Evolutionary conservation across 2,888 invertebrate species (phyloP), one percentile per base, ranked within the genome.

Genomic region (Catotricha subobsoleta): DNA sequence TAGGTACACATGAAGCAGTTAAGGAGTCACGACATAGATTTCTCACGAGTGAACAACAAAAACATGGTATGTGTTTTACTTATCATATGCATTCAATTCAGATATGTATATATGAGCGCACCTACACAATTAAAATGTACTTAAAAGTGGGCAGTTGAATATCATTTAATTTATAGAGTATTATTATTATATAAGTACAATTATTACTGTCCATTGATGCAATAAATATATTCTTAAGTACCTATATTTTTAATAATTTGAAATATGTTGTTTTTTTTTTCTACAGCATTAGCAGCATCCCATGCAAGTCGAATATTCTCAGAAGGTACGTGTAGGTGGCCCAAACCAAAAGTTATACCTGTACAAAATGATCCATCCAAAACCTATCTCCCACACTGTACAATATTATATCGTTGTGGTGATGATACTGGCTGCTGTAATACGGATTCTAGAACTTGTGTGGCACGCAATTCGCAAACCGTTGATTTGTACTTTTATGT

Each of bases 351-450:
- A 48, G 75, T 88, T 54, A 69, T 87, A 40, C 71, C 75, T 36
- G 79, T 88, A 18, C 70, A 75, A 40, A 51, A 49, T 21, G 59
- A 62, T 48, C 52, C 60, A 5, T 76, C 78, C 40, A 81, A 78
- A 49, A 69, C 72, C 16, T 90, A 86, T 64, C 68, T 77, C 52
- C 91, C 92, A 1, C 78, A 80, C 39, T 90, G 88, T 57, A 87
- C 87, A 13, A 72, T 82, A 40, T 65, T 92, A 40, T 81, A 90
- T 57, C 74, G 84, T 46, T 92, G 92, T 59, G 76, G 80, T 10
- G 82, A 84, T 49, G 84, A 86, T 61, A 76, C 83, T 16, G 90
- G 90, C 41, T 92, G 91, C 64, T 92, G 92, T 58, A 66, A 66
- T 47, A 70, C 71, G 45, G 76, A 77, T 46, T 63, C 69, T 1